Percentiles rank a stretch among this genome's conserved stretches.
Evolutionary conservation across 2,888 invertebrate genomes (phyloP).

Genomic region (Drosophila quinaria): DNA sequence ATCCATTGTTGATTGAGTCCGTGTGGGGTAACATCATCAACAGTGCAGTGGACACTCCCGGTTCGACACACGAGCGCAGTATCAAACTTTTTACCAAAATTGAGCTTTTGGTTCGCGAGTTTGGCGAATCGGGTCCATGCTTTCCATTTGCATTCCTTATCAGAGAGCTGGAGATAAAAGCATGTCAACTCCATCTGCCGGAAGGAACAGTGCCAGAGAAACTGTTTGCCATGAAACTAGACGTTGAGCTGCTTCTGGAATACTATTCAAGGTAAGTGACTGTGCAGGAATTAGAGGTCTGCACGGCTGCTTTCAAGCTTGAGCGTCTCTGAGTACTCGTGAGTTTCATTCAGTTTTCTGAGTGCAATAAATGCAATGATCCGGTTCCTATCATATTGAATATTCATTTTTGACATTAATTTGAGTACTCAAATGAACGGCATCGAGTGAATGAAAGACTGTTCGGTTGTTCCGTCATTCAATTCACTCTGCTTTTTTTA

Average conservation of each 20-base stretch:
- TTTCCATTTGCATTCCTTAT: constrained; percentile 96
- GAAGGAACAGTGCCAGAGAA: constrained; percentile 92
- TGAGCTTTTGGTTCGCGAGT: constrained; percentile 91
- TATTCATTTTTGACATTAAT: too few relatives aligned
- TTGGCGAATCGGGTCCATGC: constrained; percentile 93
- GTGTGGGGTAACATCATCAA: constrained; percentile 94
- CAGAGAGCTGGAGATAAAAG: constrained; percentile 91
- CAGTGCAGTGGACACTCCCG: constrained; percentile 83
- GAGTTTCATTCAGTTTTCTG: too few relatives aligned
- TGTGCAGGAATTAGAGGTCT: too few relatives aligned
- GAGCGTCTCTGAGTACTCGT: too few relatives aligned
- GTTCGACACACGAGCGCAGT: constrained; percentile 87
- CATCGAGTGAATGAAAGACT: too few relatives aligned
- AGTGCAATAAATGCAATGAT: too few relatives aligned
- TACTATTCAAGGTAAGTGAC: constrained; percentile 89
- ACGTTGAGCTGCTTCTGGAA: constrained; percentile 91
- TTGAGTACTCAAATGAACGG: too few relatives aligned
- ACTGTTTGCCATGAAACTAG: constrained; percentile 91
- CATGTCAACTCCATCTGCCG: constrained; percentile 90
- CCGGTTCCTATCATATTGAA: too few relatives aligned
- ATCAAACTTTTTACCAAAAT: constrained; percentile 91
- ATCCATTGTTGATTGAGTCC: constrained; percentile 93
- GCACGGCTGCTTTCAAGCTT: too few relatives aligned
- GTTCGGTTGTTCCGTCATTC: too few relatives aligned
- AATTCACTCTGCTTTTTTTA: too few relatives aligned